These are phyloP conservation scores for Megaustenia siamemsis DNA, from an alignment of 2,888 invertebrate species.

Conservation along the genomic window DNA sequence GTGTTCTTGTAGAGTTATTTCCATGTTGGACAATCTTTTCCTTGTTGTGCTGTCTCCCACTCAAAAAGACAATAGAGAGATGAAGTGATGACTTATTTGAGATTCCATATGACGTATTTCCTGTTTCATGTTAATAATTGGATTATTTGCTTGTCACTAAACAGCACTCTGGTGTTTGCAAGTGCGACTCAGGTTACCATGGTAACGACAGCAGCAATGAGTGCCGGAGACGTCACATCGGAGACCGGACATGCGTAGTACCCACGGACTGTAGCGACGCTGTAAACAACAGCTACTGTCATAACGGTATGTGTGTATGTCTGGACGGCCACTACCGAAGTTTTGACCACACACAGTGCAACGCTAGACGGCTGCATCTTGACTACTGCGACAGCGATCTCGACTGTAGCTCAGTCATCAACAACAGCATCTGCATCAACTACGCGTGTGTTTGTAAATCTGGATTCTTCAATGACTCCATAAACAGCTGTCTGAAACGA, in stretches of 20 bases:
- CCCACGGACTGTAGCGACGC: conserved; percentile 46
- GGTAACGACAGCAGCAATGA: background rate
- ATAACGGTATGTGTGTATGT: conserved; percentile 50
- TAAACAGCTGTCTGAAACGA: background rate
- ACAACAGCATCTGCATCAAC: conserved; percentile 25
- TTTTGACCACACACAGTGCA: conserved; percentile 28
- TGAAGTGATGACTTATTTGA: too few relatives aligned
- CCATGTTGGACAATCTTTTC: too few relatives aligned
- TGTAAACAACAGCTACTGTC: conserved; percentile 43
- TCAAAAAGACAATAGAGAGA: too few relatives aligned
- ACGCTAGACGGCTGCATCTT: background rate
- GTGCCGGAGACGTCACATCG: conserved; percentile 40
- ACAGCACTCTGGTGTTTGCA: conserved; percentile 1
- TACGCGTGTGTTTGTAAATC: conserved; percentile 19
- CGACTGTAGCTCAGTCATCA: conserved; percentile 34
- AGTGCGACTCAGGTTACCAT: conserved; percentile 39
- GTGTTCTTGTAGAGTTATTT: too few relatives aligned
- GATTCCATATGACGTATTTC: too few relatives aligned
- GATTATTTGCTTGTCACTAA: background rate
- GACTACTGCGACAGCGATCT: background rate
- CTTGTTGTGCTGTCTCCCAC: too few relatives aligned
- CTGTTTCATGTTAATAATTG: too few relatives aligned
- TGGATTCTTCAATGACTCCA: background rate
- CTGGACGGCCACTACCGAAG: conserved; percentile 16
- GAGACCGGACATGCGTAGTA: conserved; percentile 44